phyloP scores from a whole-genome alignment of 2,113 vertebrate genomes.

The Accipiter virgatus region DNA sequence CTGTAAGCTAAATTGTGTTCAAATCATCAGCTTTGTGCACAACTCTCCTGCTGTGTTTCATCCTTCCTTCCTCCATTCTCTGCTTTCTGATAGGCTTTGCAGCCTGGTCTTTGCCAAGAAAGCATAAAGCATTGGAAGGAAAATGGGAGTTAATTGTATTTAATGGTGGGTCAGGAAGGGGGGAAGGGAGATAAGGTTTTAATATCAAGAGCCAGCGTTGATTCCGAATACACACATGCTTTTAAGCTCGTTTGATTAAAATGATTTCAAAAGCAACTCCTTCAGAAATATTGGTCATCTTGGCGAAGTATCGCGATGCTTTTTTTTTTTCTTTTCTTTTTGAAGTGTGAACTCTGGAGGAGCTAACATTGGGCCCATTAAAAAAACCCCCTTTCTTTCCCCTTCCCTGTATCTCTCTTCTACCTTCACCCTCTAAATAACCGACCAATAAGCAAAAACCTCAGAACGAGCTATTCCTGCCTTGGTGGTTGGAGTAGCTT shows the following conservation, averaged over 20 bases:
- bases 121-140: not conserved
- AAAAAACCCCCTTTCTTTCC: not conserved
- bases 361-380: not conserved
- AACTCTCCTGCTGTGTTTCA: not conserved
- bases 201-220: not conserved
- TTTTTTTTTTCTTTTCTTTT: not conserved
- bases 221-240: not conserved
- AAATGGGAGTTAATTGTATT: conserved; percentile 26
- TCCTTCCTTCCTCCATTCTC: not conserved
- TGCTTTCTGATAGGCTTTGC: conserved; percentile 22
- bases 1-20: conserved; percentile 38
- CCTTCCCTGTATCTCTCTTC: not conserved
- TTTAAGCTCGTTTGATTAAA: not conserved
- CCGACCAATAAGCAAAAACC: not conserved
- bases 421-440: not conserved
- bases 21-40: conserved; percentile 7
- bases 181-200: not conserved
- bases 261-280: not conserved
- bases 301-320: not conserved
- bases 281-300: not conserved
- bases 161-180: not conserved
- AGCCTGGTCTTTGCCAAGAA: conserved; percentile 26
- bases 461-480: not conserved
- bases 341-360: not conserved
- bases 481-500: not conserved